Evolutionary conservation across 2,797 vertebrate species (phyloP).

Genomic region (Notolabrus celidotus): DNA sequence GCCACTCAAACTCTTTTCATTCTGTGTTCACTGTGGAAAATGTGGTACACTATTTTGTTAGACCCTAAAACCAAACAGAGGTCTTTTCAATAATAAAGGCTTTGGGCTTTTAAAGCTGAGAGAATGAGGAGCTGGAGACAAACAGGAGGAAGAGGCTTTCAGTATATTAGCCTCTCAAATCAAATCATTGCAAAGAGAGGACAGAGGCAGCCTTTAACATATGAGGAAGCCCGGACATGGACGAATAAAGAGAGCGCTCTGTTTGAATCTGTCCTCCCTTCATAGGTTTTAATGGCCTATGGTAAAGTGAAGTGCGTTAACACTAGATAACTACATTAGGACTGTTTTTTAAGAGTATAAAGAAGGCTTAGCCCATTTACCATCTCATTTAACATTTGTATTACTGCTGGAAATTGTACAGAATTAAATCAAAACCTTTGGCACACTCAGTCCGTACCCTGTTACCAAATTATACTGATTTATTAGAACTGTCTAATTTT

Average conservation of each 20-base stretch:
- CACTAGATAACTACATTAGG: constrained; percentile 68
- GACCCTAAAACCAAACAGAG: constrained; percentile 66
- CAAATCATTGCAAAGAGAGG: constrained; percentile 74
- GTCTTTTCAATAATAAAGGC: constrained; percentile 71
- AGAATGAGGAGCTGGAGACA: constrained; percentile 63
- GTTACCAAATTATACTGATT: constrained; percentile 60
- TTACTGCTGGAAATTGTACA: constrained; percentile 56
- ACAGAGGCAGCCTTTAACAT: constrained; percentile 66
- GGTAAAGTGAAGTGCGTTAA: constrained; percentile 70
- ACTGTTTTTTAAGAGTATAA: constrained; percentile 53
- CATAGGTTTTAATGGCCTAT: constrained; percentile 66
- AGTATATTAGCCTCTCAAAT: constrained; percentile 82
- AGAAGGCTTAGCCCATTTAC: constrained; percentile 59
- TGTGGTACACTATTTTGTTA: constrained; percentile 52
- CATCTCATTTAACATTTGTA: constrained; percentile 50
- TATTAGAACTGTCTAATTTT: constrained; percentile 61
- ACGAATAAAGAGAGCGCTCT: constrained; percentile 67
- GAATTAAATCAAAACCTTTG: constrained; percentile 66
- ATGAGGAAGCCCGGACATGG: constrained; percentile 57
- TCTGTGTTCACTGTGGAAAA: constrained; percentile 51
- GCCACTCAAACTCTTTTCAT: constrained; percentile 66
- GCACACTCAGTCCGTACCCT: constrained; percentile 25
- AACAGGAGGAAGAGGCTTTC: constrained; percentile 74
- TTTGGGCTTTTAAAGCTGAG: constrained; percentile 73
- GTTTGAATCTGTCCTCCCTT: constrained; percentile 63